Percentiles rank a stretch among this genome's conserved stretches.
Conservation (phyloP, 1,140 invertebrate species). For the Mercenaria mercenaria region DNA sequence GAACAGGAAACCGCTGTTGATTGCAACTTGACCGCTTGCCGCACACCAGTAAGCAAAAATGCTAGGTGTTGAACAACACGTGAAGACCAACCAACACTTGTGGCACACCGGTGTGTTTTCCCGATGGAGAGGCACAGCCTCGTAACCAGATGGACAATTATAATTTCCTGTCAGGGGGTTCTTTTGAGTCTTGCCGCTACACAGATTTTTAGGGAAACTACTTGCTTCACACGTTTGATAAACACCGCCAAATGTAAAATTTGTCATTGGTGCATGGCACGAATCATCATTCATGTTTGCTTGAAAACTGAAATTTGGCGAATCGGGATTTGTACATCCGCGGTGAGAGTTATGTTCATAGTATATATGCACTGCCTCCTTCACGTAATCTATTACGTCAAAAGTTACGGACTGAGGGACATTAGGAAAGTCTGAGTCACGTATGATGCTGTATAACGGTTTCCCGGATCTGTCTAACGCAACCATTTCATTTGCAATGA, state of each 20-base stretch:
- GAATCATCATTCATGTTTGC: conserved; percentile 74
- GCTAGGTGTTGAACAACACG: background rate
- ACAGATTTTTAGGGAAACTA: conserved; percentile 42
- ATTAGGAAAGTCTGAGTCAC: conserved; percentile 70
- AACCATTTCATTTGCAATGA: conserved; percentile 72
- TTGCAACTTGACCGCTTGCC: conserved; percentile 54
- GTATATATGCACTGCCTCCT: conserved; percentile 67
- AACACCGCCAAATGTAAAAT: conserved; percentile 75
- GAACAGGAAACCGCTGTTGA: conserved; percentile 72
- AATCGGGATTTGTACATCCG: conserved; percentile 72
- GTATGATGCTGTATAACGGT: conserved; percentile 77
- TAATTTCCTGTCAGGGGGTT: conserved; percentile 71
- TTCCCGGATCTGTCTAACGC: conserved; percentile 78
- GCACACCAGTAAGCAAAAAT: conserved; percentile 62
- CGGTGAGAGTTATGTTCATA: conserved; percentile 72
- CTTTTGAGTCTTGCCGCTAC: conserved; percentile 32
- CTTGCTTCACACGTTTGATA: conserved; percentile 72
- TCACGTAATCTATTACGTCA: conserved; percentile 40
- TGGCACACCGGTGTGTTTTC: background rate
- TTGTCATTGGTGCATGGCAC: conserved; percentile 57
- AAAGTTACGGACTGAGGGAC: conserved; percentile 60
- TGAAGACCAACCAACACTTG: background rate
- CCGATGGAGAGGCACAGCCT: conserved; percentile 53
- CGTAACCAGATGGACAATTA: conserved; percentile 70
- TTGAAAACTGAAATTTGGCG: conserved; percentile 73